Evolutionary conservation across 2,113 vertebrate species (phyloP).

Genomic region (Pygathrix nemaeus): DNA sequence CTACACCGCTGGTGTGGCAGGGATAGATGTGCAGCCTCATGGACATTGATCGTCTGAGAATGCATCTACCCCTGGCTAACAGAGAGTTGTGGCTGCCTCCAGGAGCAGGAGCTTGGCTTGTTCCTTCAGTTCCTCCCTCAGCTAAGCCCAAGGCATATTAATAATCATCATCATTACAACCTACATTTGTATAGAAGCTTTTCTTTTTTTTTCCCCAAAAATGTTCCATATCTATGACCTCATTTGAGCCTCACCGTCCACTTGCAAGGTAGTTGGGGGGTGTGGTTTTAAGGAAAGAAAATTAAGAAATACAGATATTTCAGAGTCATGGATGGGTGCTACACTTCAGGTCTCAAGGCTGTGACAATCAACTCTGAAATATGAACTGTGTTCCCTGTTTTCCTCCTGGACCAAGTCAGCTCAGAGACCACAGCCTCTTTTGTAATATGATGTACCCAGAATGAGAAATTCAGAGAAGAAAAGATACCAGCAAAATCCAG

Average conservation of each 20-base stretch:
- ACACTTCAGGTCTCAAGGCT: background rate
- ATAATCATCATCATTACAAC: background rate
- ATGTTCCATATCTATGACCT: background rate
- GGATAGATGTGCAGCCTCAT: background rate
- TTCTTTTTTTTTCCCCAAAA: background rate
- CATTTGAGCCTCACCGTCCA: background rate
- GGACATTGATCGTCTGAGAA: no score
- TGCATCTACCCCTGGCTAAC: accelerated
- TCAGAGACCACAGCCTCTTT: background rate
- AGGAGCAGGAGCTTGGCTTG: accelerated
- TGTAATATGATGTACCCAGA: background rate
- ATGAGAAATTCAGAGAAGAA: background rate
- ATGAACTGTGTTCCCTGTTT: background rate
- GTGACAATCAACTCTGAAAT: background rate
- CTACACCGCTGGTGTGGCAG: no score
- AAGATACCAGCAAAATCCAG: background rate
- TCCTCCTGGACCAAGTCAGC: background rate
- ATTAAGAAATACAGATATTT: background rate
- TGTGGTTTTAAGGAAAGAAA: background rate
- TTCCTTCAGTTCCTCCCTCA: background rate
- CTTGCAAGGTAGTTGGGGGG: background rate
- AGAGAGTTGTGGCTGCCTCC: accelerated
- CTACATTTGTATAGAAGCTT: background rate
- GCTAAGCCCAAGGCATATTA: background rate
- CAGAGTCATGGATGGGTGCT: background rate